These are phyloP conservation scores for Alloplasta piceator DNA, from an alignment of 2,888 invertebrate genomes.

Conservation along the genomic window DNA sequence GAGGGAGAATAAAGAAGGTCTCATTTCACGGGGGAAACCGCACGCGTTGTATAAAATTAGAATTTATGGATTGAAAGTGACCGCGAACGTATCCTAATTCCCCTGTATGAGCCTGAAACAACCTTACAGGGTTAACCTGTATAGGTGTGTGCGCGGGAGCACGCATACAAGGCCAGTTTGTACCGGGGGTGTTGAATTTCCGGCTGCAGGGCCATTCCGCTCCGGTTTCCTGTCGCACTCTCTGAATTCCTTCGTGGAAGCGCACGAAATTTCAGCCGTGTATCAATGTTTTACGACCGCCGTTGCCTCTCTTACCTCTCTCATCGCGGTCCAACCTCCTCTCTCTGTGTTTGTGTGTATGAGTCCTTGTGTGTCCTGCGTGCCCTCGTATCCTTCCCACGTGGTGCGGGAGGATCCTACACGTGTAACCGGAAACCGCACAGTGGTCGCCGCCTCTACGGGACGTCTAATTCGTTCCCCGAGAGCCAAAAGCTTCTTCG, in stretches of 20 bases:
- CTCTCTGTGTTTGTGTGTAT: conserved; percentile 66
- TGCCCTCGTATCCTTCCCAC: no score
- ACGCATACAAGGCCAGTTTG: conserved; percentile 16
- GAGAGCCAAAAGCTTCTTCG: conserved; percentile 14
- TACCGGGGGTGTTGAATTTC: conserved; percentile 58
- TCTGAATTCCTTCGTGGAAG: conserved; percentile 72
- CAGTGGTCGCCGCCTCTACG: conserved; percentile 69
- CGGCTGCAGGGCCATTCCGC: conserved; percentile 48
- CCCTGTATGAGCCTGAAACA: conserved; percentile 41
- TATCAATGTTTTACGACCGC: conserved; percentile 71
- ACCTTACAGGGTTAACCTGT: neutral
- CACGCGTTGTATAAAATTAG: conserved; percentile 57
- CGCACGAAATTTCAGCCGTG: conserved; percentile 67
- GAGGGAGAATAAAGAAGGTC: conserved; percentile 40
- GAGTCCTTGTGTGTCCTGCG: conserved; percentile 63
- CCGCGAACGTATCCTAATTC: conserved; percentile 57
- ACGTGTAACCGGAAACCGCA: conserved; percentile 78
- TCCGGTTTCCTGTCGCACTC: conserved; percentile 60
- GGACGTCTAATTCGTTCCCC: conserved; percentile 78
- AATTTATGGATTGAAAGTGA: conserved; percentile 43
- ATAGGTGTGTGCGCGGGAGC: conserved; percentile 7
- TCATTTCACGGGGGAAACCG: conserved; percentile 53
- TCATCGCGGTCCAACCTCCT: conserved; percentile 47
- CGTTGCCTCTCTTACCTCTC: conserved; percentile 51
- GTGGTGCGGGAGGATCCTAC: no score